These are phyloP conservation scores for Geopemphigus sp. DNA, from an alignment of 1,140 invertebrate species.

Conservation along the genomic window DNA sequence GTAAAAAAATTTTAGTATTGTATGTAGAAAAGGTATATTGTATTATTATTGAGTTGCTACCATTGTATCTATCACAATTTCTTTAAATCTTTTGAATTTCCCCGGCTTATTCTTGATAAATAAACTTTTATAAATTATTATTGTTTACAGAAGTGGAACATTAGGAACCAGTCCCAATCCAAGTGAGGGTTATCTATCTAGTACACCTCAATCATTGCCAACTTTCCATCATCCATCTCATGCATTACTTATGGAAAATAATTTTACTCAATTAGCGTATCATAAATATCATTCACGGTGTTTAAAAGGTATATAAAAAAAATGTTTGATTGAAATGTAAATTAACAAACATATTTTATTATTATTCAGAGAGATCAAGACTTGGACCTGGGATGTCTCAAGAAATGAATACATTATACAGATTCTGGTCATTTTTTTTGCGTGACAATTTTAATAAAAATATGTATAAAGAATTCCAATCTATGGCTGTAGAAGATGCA, in stretches of 20 bases:
- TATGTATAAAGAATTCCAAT: slow-evolving; percentile 96
- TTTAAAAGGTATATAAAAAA: slow-evolving; percentile 67
- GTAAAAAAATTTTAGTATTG: no score
- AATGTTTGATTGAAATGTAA: not conserved
- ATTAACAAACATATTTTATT: not conserved
- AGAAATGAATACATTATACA: slow-evolving; percentile 96
- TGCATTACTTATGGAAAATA: slow-evolving; percentile 91
- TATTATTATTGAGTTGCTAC: no score
- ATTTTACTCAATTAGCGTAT: slow-evolving; percentile 95
- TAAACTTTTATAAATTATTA: not conserved
- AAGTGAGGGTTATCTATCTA: slow-evolving; percentile 63
- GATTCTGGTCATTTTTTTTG: slow-evolving; percentile 99
- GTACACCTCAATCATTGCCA: slow-evolving; percentile 77
- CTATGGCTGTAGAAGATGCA: slow-evolving; percentile 89
- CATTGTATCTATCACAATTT: no score
- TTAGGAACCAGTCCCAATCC: slow-evolving; percentile 71
- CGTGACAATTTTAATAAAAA: slow-evolving; percentile 96
- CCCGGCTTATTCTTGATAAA: no score
- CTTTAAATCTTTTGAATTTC: no score
- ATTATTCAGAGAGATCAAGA: slow-evolving; percentile 74
- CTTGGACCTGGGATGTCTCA: slow-evolving; percentile 89
- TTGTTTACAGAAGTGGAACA: slow-evolving; percentile 63
- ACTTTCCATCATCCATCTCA: slow-evolving; percentile 95
- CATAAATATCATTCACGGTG: slow-evolving; percentile 91
- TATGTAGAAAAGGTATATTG: no score